phyloP scores from a whole-genome alignment of 2,888 invertebrate genomes.

The Seladonia tumulorum region DNA sequence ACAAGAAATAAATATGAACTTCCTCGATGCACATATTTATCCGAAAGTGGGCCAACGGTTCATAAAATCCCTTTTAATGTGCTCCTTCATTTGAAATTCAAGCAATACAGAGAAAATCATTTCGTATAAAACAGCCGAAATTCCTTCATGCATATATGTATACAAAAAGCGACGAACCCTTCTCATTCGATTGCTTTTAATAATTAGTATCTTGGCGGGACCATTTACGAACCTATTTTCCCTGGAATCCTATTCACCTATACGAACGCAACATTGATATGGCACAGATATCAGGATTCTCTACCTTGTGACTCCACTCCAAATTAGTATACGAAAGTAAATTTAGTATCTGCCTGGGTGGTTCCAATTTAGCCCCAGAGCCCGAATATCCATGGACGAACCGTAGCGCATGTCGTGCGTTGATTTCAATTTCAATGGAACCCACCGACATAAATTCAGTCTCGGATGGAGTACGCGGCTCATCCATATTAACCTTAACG shows the following conservation, averaged over 20 bases:
- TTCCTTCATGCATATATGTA: background rate
- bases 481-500: slow-evolving; percentile 72
- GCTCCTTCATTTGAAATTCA: too few relatives aligned
- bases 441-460: slow-evolving; percentile 57
- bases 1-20: slow-evolving; percentile 11
- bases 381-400: slow-evolving; percentile 29
- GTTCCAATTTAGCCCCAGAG: slow-evolving; percentile 69
- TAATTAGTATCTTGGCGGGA: background rate
- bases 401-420: slow-evolving; percentile 45
- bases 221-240: background rate
- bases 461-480: slow-evolving; percentile 60
- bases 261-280: background rate
- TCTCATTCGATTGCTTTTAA: background rate
- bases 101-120: background rate
- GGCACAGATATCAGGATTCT: slow-evolving; percentile 37
- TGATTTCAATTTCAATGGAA: slow-evolving; percentile 69
- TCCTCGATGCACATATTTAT: slow-evolving; percentile 4
- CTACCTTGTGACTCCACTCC: slow-evolving; percentile 8
- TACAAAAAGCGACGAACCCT: background rate
- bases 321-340: slow-evolving; percentile 48
- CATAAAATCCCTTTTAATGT: slow-evolving; percentile 3
- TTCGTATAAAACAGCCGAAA: background rate
- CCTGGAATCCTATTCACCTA: slow-evolving; percentile 11
- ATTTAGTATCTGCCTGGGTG: slow-evolving; percentile 69
- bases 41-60: slow-evolving; percentile 3